These are phyloP conservation scores for Spodoptera exigua DNA, from an alignment of 2,888 invertebrate genomes.

Conservation along the genomic window DNA sequence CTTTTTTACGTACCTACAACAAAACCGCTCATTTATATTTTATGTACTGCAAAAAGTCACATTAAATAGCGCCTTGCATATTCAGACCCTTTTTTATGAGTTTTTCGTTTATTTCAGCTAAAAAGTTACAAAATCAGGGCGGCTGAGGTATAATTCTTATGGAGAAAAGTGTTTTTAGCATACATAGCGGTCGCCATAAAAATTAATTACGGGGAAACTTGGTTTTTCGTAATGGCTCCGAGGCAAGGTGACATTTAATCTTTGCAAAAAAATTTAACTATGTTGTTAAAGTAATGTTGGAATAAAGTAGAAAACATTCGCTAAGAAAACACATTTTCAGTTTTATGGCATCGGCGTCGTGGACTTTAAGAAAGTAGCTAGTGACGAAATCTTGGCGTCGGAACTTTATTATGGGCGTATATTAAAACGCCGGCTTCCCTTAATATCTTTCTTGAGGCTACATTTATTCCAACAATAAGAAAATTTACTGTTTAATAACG, in stretches of 20 bases:
- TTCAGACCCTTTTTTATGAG: constrained; percentile 57
- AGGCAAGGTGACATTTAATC: constrained; percentile 47
- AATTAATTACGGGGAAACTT: constrained; percentile 57
- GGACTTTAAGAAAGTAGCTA: constrained; percentile 38
- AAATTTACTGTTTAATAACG: constrained; percentile 14
- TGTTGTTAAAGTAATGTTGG: constrained; percentile 40
- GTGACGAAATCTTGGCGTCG: constrained; percentile 36
- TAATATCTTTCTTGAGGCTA: constrained; percentile 6
- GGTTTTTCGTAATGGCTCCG: constrained; percentile 48
- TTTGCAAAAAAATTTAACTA: constrained; percentile 44
- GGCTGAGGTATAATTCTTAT: constrained; percentile 51
- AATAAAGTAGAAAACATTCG: constrained; percentile 50
- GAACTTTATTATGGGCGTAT: constrained; percentile 33
- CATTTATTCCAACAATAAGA: constrained; percentile 2
- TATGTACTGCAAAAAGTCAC: constrained; percentile 56
- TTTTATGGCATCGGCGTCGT: constrained; percentile 36
- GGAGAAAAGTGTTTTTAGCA: constrained; percentile 50
- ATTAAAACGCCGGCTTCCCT: constrained; percentile 13
- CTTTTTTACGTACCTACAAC: constrained; percentile 44
- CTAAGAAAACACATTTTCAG: constrained; percentile 41
- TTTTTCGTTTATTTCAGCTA: constrained; percentile 51
- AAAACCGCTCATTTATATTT: constrained; percentile 58
- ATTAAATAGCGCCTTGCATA: constrained; percentile 53
- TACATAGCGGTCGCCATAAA: constrained; percentile 52
- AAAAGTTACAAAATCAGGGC: constrained; percentile 57